phyloP scores from a whole-genome alignment of 2,113 vertebrate species.

The Cheilinus undulatus region DNA sequence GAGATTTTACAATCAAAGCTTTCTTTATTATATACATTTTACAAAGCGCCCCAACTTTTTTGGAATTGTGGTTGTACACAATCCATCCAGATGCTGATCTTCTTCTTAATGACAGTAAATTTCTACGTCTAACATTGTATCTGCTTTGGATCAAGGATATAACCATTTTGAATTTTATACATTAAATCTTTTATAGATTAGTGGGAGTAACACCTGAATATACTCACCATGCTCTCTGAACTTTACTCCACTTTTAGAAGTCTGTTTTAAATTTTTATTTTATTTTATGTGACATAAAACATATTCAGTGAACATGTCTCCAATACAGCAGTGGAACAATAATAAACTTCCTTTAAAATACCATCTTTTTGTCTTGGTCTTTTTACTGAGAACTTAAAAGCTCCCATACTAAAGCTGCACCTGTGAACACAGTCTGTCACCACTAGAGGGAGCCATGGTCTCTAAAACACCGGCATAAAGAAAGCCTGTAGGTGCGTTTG shows the following conservation, averaged over 20 bases:
- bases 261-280: too few relatives aligned
- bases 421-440: fast-evolving
- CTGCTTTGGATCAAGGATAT: not conserved
- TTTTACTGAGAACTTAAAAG: not conserved
- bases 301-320: not conserved
- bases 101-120: not conserved
- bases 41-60: too few relatives aligned
- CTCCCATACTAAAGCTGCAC: not conserved
- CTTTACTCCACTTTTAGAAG: too few relatives aligned
- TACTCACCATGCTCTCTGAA: not conserved
- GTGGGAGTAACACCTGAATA: not conserved
- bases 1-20: too few relatives aligned
- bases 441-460: slow-evolving; percentile 20
- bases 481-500: not conserved
- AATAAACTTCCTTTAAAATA: not conserved
- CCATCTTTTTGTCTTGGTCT: not conserved
- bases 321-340: not conserved
- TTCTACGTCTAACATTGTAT: not conserved
- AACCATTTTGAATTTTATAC: not conserved
- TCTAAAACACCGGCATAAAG: fast-evolving
- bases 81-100: not conserved
- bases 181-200: not conserved
- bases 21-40: too few relatives aligned
- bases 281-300: not conserved
- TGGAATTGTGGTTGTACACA: too few relatives aligned